phyloP scores from a whole-genome alignment of 2,113 vertebrate genomes.

The Sardina pilchardus region DNA sequence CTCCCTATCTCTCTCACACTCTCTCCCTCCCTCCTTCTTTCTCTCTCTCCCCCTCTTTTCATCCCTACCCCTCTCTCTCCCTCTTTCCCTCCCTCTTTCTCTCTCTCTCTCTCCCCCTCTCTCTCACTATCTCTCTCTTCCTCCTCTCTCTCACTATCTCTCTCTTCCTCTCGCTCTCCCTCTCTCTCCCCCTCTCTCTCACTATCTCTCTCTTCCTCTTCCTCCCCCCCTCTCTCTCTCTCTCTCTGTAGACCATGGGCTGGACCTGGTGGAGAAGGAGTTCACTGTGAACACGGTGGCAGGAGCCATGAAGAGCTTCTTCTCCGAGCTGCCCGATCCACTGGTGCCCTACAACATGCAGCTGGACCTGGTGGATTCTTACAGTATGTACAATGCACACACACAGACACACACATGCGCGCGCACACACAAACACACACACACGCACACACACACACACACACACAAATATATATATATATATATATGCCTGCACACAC shows the following conservation, averaged over 20 bases:
- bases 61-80: neutral
- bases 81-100: neutral
- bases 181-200: neutral
- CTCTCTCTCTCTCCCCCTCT: neutral
- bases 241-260: conserved; percentile 73
- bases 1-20: neutral
- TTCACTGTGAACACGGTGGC: conserved; percentile 92
- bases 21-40: neutral
- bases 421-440: too few species aligned
- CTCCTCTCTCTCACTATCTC: neutral
- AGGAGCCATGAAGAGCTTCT: conserved; percentile 95
- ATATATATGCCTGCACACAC: too few species aligned
- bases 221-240: neutral
- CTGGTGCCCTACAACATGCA: conserved; percentile 91
- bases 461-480: too few species aligned
- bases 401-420: too few species aligned
- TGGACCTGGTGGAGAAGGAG: conserved; percentile 93
- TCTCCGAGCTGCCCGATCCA: conserved; percentile 91
- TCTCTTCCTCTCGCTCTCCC: too few species aligned
- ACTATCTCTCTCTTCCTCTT: neutral
- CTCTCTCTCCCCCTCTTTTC: too few species aligned
- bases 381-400: conserved; percentile 80
- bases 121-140: neutral
- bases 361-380: conserved; percentile 88
- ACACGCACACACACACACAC: too few species aligned